Base-by-base conservation (phyloP, 2,113 vertebrate species). In the Sigmodon hispidus region DNA sequence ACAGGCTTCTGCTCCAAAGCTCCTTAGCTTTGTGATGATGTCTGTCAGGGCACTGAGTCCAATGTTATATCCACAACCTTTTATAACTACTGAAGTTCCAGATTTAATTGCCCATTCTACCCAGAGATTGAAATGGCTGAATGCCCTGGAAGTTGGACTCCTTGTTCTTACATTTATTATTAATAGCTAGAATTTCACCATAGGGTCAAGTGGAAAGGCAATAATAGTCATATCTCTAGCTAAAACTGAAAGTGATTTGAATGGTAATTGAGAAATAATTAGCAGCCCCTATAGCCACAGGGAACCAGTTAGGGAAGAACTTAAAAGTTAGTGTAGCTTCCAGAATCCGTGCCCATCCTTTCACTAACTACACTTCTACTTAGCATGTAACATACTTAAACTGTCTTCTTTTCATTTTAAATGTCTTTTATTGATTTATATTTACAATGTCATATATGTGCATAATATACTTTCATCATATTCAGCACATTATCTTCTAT, bases 121-220 rank as follows among this genome's bases (percentile, higher is more conserved):
- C 7, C 21, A 24, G 43, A 22, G 13, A 8, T 63, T 43, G 24
- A 84, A 45, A 84, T 45, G 26, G 40, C n/a, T 31, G n/a, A 63
- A 31, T 5, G 65, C 72, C 45, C 67, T 89, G 31, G 15, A 89
- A 89, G 77, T 75, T 79, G 21, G 40, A 55, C 16, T 87, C 13
- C 43, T 40, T 61, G 5, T 88, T 40, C 45, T 93, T 73, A 89
- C 29, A 89, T 16, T 50, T 34, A 31, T 67, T 52, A 81, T 12
- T 59, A 72, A 70, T 89, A 94, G 45, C 83, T 88, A 94, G 40
- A 87, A 92, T 90, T 63, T 67, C 92, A 79, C 36, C 61, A 83
- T 61, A 61, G 48, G 17, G 36, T 52, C 31, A 59, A 73, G 88
- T 29, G 13, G 73, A 87, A 94, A 70, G 43, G 26, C 34, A 91